phyloP scores from a whole-genome alignment of 2,113 vertebrate genomes.

The Tetrax tetrax region DNA sequence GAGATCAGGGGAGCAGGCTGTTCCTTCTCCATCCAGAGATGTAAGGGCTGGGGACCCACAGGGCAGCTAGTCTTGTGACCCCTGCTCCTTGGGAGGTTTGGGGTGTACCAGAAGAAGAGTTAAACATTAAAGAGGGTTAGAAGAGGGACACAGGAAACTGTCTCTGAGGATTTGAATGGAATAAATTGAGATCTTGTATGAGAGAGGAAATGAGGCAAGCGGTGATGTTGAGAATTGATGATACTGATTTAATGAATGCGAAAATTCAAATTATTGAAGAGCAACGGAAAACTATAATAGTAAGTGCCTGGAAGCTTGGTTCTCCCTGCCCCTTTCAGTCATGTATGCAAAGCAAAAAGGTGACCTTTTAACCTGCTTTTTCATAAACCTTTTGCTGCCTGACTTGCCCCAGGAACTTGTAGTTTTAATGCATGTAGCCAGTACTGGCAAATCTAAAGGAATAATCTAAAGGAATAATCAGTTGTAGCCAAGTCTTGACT shows the following conservation, averaged over 20 bases:
- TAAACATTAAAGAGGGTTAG: neutral
- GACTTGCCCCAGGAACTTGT: neutral
- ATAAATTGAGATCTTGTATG: neutral
- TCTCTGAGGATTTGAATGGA: neutral
- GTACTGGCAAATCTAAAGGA: neutral
- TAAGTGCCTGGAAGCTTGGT: neutral
- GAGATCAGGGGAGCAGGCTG: rapidly evolving
- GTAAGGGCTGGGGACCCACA: neutral
- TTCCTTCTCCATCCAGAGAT: neutral
- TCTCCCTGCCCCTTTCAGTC: neutral
- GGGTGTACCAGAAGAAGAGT: neutral
- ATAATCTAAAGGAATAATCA: neutral
- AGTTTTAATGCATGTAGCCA: neutral
- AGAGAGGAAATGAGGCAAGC: neutral
- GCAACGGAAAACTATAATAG: neutral
- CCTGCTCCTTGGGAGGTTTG: neutral
- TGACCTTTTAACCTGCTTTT: neutral
- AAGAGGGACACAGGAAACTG: neutral
- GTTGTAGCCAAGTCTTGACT: neutral
- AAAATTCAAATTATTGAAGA: neutral
- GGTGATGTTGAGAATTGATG: neutral
- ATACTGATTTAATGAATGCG: neutral
- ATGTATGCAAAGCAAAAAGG: neutral
- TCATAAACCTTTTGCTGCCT: neutral
- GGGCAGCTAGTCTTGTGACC: neutral